Percentiles rank a stretch among this genome's conserved stretches.
Conservation (phyloP, 1,140 invertebrate genomes). For the Drosophila ercepeae region DNA sequence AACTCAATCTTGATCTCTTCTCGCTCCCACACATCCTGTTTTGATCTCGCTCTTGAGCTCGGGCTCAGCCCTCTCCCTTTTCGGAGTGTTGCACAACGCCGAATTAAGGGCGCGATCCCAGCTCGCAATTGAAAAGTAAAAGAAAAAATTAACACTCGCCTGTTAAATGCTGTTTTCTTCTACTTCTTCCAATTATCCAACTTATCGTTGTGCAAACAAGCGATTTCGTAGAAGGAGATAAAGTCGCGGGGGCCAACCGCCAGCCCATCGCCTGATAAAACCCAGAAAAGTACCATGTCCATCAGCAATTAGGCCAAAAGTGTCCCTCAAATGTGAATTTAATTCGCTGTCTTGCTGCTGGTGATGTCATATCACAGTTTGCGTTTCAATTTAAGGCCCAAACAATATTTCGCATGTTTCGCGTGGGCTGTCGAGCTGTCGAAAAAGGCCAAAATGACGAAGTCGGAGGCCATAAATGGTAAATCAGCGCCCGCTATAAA, state of each 20-base stretch:
- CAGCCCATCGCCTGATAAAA: constrained; percentile 16
- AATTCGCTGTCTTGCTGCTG: constrained; percentile 12
- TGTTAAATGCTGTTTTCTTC: constrained; percentile 36
- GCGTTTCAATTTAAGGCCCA: constrained; percentile 50
- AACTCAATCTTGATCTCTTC: not conserved
- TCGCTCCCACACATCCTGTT: constrained; percentile 43
- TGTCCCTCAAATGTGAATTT: constrained; percentile 35
- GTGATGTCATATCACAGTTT: constrained; percentile 61
- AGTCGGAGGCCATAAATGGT: constrained; percentile 60
- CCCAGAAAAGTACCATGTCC: constrained; percentile 16
- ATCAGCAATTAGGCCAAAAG: constrained; percentile 39
- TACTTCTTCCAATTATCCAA: constrained; percentile 38
- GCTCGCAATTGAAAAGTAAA: constrained; percentile 13
- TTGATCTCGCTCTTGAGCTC: constrained; percentile 3
- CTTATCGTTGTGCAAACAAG: constrained; percentile 40
- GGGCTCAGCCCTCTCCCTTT: constrained; percentile 3
- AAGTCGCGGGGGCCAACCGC: constrained; percentile 3
- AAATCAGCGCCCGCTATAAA: constrained; percentile 20
- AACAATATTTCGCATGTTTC: constrained; percentile 46
- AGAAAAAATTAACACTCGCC: constrained; percentile 26
- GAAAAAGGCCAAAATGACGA: constrained; percentile 15
- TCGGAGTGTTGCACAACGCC: constrained; percentile 51
- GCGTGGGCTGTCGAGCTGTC: constrained; percentile 54
- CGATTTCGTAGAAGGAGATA: constrained; percentile 2
- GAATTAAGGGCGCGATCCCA: constrained; percentile 27